These are phyloP conservation scores for Parelbella ahira DNA, from an alignment of 2,888 invertebrate species.

Conservation along the genomic window DNA sequence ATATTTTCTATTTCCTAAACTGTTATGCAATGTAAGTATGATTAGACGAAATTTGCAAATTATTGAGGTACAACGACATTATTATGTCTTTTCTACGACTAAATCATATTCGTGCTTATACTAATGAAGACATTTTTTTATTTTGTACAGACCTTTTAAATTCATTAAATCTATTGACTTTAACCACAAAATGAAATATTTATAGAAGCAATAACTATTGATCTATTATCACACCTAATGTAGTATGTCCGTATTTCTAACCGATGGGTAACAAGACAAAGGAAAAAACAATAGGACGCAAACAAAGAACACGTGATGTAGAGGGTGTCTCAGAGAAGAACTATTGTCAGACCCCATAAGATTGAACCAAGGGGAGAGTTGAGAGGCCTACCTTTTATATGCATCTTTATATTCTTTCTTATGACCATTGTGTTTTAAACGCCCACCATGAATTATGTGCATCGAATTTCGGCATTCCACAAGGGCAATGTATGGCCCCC, in stretches of 20 bases:
- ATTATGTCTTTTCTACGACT: no score
- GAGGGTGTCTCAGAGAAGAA: slow-evolving; percentile 53
- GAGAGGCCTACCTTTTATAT: slow-evolving; percentile 32
- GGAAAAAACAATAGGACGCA: slow-evolving; percentile 52
- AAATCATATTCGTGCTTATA: no score
- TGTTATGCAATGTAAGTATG: no score
- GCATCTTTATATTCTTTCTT: slow-evolving; percentile 38
- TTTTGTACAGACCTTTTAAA: slow-evolving; percentile 8
- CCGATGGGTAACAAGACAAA: slow-evolving; percentile 55
- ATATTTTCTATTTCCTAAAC: no score
- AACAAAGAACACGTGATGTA: slow-evolving; percentile 61
- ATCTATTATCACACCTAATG: slow-evolving; percentile 50
- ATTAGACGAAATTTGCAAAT: no score
- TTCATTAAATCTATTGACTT: no score
- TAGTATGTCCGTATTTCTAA: slow-evolving; percentile 39
- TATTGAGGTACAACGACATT: no score
- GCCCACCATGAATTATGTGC: slow-evolving; percentile 68
- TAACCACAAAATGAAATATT: no score
- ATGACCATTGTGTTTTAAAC: slow-evolving; percentile 39
- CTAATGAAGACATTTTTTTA: no score
- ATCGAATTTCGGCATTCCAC: slow-evolving; percentile 45
- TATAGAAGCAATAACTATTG: slow-evolving; percentile 21
- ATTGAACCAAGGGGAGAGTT: slow-evolving; percentile 44
- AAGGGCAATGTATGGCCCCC: slow-evolving; percentile 27
- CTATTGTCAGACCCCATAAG: slow-evolving; percentile 57